Base-by-base conservation (phyloP, 2,113 vertebrate species). In the Cyprinus carpio region DNA sequence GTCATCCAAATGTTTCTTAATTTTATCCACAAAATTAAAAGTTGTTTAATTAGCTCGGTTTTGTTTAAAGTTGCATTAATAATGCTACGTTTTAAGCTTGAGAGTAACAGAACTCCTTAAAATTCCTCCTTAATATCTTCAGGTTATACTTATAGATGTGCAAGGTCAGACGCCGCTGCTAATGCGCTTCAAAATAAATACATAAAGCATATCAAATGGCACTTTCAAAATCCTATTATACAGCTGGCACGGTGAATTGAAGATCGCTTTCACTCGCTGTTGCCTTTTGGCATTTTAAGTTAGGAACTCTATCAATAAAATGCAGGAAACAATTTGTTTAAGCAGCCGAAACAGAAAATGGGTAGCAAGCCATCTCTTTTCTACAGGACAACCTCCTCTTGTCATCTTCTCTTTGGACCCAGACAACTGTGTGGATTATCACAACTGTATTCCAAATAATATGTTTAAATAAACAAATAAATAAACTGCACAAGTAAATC, bases 221-320 rank as follows among this genome's bases (percentile, higher is more conserved):
- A 54, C 80, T 82, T 69, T 82, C 18, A n/a, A 31, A 82, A 82
- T 82, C 80, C 80, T 69, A 82, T 82, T 82, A 69, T 82, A 69
- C 60, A 82, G 27, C 40, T 34, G 64, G 80, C 80, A 54, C 4
- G 16, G 56, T 58, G 60, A 49, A 80, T 84, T 60, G 76, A 64
- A 84, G 77, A 86, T 75, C 25, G 82, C 74, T 75, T 64, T 79
- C 58, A 15, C 20, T 69, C 29, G 18, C 23, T 60, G 29, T 84
- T 86, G 80, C 80, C 64, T 82, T 40, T 69, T 82, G 64, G 64
- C 80, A 23, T 82, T 82, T 34, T 7, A 16, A 82, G 25, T 75
- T 69, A 86, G 64, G 31, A 37, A 75, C 78, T 82, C 80, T 51
- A 71, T 84, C 72, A 74, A 75, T 86, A 86, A 84, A 49, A 58